Evolutionary conservation across 2,888 invertebrate species (phyloP).

Genomic region (Mechanitis mazaeus): DNA sequence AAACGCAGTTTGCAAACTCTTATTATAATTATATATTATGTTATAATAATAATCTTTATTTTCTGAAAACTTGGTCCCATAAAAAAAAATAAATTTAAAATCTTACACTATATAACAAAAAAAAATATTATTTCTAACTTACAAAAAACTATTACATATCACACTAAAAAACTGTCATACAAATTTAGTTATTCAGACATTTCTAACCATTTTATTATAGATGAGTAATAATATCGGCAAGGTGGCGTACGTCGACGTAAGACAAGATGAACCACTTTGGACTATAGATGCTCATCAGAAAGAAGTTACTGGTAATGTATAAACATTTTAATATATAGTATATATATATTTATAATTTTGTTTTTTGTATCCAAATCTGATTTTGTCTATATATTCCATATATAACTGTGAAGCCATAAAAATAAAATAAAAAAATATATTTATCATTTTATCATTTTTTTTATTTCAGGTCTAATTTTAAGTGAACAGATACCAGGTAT

Average conservation of each 20-base stretch:
- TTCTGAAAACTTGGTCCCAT: no score
- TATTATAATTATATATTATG: no score
- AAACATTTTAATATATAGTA: background rate
- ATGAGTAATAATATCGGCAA: slow-evolving; percentile 80
- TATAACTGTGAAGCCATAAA: no score
- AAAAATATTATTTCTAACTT: no score
- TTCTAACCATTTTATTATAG: slow-evolving; percentile 34
- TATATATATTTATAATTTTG: background rate
- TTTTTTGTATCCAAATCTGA: background rate
- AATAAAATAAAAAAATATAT: background rate
- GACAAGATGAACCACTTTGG: slow-evolving; percentile 82
- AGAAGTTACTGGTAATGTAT: slow-evolving; percentile 84
- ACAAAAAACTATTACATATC: no score
- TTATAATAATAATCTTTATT: no score
- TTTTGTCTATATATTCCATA: no score
- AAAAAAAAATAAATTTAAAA: no score
- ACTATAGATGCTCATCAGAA: slow-evolving; percentile 86
- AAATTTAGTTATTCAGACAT: background rate
- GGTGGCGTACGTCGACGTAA: slow-evolving; percentile 84
- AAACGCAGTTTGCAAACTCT: no score
- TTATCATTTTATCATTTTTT: background rate
- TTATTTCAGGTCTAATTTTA: slow-evolving; percentile 78
- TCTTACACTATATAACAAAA: no score
- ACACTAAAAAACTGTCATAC: no score
- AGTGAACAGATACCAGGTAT: slow-evolving; percentile 85